Evolutionary conservation across 2,888 invertebrate species (phyloP), one percentile per base, ranked within the genome.

Genomic region (Erebia ligea): DNA sequence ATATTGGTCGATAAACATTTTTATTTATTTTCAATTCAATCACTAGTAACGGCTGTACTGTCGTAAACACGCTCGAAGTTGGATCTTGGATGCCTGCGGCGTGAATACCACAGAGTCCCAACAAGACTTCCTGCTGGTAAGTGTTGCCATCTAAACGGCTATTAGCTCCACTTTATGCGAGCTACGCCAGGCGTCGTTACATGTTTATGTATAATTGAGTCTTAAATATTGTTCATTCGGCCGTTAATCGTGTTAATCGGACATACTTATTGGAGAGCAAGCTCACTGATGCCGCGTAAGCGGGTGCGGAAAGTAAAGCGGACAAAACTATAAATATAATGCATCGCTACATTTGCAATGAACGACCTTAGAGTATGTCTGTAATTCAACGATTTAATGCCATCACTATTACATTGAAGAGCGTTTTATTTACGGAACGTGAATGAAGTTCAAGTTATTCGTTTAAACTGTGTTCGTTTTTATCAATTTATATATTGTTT

Each of bases 171-270:
- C 86, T 90, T 90, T 89, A 91, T 88, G 86, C 87, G 84, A 85
- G 80, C 82, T 86, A 74, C 85, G 79, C 85, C 84, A 79, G 85
- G 84, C 82, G 86, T 86, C 84, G 82, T 82, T 82, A 85, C 85
- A 85, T 87, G 85, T 89, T 87, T 89, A 86, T 86, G 84, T 84
- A 85, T 89, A 88, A 91, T 92, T 89, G 86, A 86, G 88, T 90
- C 84, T 86, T 91, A 91, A 91, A 91, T 88, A 88, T 88, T 82
- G 83, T 89, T 86, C 86, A 89, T 91, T 88, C 67, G 84, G 83
- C 83, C 86, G 84, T 88, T 86, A 86, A 88, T 90, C 88, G 86
- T 82, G 83, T 88, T 84, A 85, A 87, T 84, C 85, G 80, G 88
- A 89, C 86, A 83, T 90, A 84, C 90, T 90, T 91, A 90, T 89